A percentile compares a stretch with the other conserved stretches of the same genome.
These are phyloP conservation scores for Hippolais icterina DNA, from an alignment of 2,113 vertebrate species.

Conservation along the genomic window DNA sequence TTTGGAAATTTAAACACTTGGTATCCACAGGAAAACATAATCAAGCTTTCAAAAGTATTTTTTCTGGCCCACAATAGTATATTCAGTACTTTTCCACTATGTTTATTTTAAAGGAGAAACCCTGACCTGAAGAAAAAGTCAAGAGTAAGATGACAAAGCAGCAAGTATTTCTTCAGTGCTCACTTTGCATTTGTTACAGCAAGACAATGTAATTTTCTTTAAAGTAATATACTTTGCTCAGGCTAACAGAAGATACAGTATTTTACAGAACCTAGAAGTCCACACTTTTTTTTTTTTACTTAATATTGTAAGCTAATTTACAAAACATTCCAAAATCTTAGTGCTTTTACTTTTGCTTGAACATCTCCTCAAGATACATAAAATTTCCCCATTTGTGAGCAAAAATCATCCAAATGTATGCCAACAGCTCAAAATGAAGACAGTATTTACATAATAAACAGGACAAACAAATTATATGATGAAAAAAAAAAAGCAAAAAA, in stretches of 20 bases:
- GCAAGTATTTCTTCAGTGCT: not conserved
- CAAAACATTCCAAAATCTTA: not conserved
- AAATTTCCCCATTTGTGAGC: not conserved
- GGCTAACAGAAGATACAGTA: not conserved
- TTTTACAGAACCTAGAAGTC: not conserved
- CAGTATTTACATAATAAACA: not conserved
- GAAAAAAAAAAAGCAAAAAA: not conserved
- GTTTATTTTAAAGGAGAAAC: constrained; percentile 33
- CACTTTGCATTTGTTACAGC: not conserved
- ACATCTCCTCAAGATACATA: not conserved
- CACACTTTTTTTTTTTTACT: not conserved
- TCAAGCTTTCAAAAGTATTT: constrained; percentile 63
- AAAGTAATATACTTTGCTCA: not conserved
- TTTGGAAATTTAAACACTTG: constrained; percentile 71
- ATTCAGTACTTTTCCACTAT: constrained; percentile 62
- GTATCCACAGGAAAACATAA: constrained; percentile 68
- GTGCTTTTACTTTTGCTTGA: not conserved
- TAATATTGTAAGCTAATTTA: not conserved
- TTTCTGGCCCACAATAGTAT: constrained; percentile 64
- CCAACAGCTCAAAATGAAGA: not conserved
- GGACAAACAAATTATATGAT: not conserved
- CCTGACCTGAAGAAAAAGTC: constrained; percentile 4
- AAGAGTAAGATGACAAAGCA: not conserved
- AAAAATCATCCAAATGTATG: not conserved
- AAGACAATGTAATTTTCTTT: not conserved